Evolutionary conservation across 2,797 vertebrate genomes (phyloP), one percentile per base, ranked within the genome.

Genomic region (Loriculus beryllinus): DNA sequence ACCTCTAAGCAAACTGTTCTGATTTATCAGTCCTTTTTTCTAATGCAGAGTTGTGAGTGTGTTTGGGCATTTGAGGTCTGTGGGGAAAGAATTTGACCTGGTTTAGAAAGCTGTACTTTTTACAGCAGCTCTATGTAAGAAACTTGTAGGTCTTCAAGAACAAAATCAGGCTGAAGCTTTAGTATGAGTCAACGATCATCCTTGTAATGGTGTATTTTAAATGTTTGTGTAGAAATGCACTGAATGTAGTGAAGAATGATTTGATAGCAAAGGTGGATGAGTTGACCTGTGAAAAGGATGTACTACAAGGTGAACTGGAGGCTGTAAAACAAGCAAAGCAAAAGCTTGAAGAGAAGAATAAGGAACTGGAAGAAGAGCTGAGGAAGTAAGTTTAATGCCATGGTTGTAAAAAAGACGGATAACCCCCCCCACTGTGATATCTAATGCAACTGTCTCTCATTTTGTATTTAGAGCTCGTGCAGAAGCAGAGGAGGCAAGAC

Each of bases 401-500:
- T 82, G 35, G 4, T 13, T 67, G 19, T 59, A 10, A 56, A 62
- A 71, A 65, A 56, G 14, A 22, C 79, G 28, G 39, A 40, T 29
- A 26, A 35, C 13, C 48, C 21, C 4, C 1, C 21, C 8, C 28
- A 11, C 12, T 59, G 47, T 68, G 54, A 23, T 72, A 78, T 67
- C 74, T 91, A 89, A 97, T 86, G 62, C 22, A 52, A 18, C 64
- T 81, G 14, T 35, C 63, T 94, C 90, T 95, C 54, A 7, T 86
- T 68, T 93, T 90, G 29, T 82, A 13, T 96, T 54, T 96, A 99
- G 99, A 97, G 97, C 98, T 82, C 98, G 98, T 67, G 97, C 98
- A 51, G 98, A 99, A 96, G 94, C 98, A 76, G 98, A 99, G 56
- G 98, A 99, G 76, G 94, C 98, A 84, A 99, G 98, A 87, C 98